Base-by-base conservation (phyloP, 2,888 invertebrate species). In the Volucella zonaria region DNA sequence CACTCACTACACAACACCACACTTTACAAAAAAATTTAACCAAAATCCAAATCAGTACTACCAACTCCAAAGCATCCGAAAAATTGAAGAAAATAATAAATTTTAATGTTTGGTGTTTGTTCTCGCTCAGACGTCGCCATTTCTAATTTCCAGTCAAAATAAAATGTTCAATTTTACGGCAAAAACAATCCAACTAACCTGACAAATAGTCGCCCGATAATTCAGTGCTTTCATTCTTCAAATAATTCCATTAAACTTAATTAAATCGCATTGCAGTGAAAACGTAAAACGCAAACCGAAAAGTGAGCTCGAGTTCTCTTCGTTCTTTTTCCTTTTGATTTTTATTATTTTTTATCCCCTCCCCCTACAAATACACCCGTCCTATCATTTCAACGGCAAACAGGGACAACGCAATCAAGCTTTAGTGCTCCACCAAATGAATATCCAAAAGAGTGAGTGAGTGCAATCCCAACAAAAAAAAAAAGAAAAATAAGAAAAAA, bases 91-190 rank as follows among this genome's bases (percentile, higher is more conserved):
- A 85, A 85, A 85, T 83, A 85, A 80, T 85, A 76, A 83, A 81
- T 71, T 83, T 85, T 85, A 61, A 87, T 88, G 88, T 88, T 88
- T 88, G 88, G 87, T 88, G 88, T 87, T 87, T 87, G 87, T 87
- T 87, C 88, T 87, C 83, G 83, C 86, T 86, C 86, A 73, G 86
- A 88, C 87, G 88, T 88, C 88, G 88, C 88, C 88, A 88, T 88
- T 88, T 87, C 78, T 87, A 87, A 87, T 85, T 86, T 82, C 77
- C 87, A 87, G 86, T 87, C 88, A 87, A 87, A 87, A 88, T 88
- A 87, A 87, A 87, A 86, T 87, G 87, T 81, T 64, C 80, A 82
- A 79, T 59, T 74, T 56, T 75, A 42, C 76, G 74, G 78, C 68
- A 67, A 78, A 81, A 85, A 74, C 68, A 58, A 70, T 68, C 47